Conservation (phyloP, 1,140 invertebrate species). For the Danaus melanippus region DNA sequence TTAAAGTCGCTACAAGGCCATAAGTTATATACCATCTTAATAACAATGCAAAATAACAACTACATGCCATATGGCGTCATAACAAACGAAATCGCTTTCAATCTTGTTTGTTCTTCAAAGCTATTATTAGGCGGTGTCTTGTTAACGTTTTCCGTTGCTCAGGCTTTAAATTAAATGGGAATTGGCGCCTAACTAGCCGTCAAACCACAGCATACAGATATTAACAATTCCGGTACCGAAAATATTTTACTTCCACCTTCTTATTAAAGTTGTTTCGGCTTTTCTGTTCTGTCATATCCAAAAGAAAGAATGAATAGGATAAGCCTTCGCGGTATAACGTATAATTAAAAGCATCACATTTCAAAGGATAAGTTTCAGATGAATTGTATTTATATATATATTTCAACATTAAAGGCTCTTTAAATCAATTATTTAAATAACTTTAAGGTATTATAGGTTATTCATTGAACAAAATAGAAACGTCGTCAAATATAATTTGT, state of each 20-base stretch:
- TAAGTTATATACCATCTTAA: constrained; percentile 17
- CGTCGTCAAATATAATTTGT: no score
- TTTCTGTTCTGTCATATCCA: constrained; percentile 46
- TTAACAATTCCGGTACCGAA: constrained; percentile 68
- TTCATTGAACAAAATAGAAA: no score
- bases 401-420: no score
- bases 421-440: no score
- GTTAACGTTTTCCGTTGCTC: constrained; percentile 59
- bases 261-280: constrained; percentile 61
- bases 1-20: constrained; percentile 9
- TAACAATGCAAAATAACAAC: constrained; percentile 30
- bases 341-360: no score
- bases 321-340: no score
- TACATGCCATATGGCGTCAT: constrained; percentile 52
- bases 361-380: no score
- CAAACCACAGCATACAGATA: constrained; percentile 58
- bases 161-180: constrained; percentile 67
- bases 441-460: no score
- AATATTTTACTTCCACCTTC: constrained; percentile 68
- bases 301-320: constrained; percentile 20
- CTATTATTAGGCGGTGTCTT: constrained; percentile 64
- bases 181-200: constrained; percentile 38
- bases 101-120: constrained; percentile 60
- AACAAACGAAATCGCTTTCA: constrained; percentile 42
- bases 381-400: no score